Evolutionary conservation across 2,113 vertebrate genomes (phyloP).

Genomic region (Pterocles gutturalis): DNA sequence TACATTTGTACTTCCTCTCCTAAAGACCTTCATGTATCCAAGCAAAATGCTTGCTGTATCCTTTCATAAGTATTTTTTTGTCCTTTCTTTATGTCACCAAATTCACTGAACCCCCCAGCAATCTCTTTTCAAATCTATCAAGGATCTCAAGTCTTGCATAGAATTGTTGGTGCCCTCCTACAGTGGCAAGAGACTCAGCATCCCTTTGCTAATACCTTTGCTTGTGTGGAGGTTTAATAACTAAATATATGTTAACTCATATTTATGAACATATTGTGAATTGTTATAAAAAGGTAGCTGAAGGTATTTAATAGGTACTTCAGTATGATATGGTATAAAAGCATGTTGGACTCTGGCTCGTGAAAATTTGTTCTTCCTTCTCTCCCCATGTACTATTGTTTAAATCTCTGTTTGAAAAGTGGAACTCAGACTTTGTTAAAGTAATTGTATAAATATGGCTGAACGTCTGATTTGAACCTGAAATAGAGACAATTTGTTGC

Average conservation of each 20-base stretch:
- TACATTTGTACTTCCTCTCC: not conserved
- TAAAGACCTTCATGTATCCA: not conserved
- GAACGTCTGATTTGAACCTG: not conserved
- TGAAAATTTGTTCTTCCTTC: not conserved
- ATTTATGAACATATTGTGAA: not conserved
- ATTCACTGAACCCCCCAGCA: not conserved
- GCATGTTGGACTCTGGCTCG: not conserved
- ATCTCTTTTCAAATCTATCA: not conserved
- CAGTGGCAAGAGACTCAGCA: not conserved
- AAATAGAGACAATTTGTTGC: not conserved
- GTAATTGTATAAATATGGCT: not conserved
- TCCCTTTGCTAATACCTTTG: not conserved
- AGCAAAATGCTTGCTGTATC: not conserved
- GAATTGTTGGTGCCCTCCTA: not conserved
- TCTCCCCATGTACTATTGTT: accelerated
- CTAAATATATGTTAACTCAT: not conserved
- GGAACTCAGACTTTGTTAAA: not conserved
- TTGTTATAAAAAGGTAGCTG: not conserved
- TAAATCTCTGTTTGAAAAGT: not conserved
- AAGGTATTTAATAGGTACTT: not conserved
- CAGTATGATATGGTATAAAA: not conserved
- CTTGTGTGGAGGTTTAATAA: not conserved
- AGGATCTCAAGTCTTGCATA: not conserved
- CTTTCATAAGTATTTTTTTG: not conserved
- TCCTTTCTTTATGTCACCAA: not conserved